Conservation (phyloP, 2,888 invertebrate genomes). For the Parnassius mnemosyne region DNA sequence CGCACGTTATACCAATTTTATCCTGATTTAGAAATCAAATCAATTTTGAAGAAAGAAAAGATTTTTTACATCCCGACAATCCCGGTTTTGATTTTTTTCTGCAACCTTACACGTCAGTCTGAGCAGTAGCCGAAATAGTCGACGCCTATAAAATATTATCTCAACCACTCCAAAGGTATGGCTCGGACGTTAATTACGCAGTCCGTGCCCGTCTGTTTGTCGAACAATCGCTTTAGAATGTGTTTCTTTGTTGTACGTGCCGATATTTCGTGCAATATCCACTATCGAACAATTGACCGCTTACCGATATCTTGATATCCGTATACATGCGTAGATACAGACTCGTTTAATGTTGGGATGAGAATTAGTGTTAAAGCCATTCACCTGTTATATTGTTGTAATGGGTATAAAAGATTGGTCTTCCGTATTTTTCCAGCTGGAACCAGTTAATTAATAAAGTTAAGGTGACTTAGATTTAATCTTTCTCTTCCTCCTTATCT, state of each 20-base stretch:
- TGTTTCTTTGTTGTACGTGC: constrained; percentile 4
- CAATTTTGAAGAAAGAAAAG: too few species aligned
- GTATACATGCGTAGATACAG: neutral
- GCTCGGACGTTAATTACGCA: constrained; percentile 8
- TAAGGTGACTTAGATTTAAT: too few species aligned
- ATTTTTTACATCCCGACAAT: too few species aligned
- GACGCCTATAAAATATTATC: constrained; percentile 2
- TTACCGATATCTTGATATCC: neutral
- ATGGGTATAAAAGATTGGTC: too few species aligned
- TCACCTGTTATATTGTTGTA: too few species aligned
- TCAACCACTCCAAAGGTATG: constrained; percentile 5
- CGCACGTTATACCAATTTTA: too few species aligned
- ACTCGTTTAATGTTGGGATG: too few species aligned
- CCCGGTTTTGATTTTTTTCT: neutral
- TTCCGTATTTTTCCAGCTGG: too few species aligned
- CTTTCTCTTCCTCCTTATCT: too few species aligned
- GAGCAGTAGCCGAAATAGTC: neutral
- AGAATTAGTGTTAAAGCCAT: too few species aligned
- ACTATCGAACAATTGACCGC: neutral
- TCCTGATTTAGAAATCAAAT: too few species aligned
- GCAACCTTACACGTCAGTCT: neutral
- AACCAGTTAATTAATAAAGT: too few species aligned
- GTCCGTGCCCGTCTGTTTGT: constrained; percentile 1
- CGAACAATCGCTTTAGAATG: constrained; percentile 9
- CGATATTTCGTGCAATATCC: constrained; percentile 6